phyloP scores from a whole-genome alignment of 2,888 invertebrate genomes.

The Entomobrya proxima region DNA sequence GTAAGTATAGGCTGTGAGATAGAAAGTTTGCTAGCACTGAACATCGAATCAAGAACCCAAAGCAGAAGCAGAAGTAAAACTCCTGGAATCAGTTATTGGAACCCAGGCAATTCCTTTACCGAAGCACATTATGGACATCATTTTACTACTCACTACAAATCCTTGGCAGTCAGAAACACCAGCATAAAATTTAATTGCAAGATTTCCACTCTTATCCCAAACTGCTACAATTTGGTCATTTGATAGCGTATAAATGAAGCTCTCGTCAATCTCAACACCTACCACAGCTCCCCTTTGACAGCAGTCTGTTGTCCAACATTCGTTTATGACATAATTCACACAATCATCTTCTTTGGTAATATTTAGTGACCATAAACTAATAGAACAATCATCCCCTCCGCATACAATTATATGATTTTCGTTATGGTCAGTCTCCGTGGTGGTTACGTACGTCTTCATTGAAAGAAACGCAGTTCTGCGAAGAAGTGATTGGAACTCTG shows the following conservation, averaged over 20 bases:
- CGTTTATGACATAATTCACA: background rate
- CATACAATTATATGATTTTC: conserved; percentile 18
- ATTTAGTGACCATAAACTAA: conserved; percentile 42
- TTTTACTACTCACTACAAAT: conserved; percentile 42
- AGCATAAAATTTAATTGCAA: conserved; percentile 37
- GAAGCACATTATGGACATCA: conserved; percentile 55
- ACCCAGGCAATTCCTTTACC: conserved; percentile 69
- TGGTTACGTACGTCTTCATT: background rate
- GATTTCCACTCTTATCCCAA: conserved; percentile 54
- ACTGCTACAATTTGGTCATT: conserved; percentile 68
- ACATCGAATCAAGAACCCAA: no score
- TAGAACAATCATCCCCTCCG: conserved; percentile 66
- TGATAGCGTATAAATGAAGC: conserved; percentile 54
- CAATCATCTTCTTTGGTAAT: background rate
- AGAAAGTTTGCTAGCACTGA: no score
- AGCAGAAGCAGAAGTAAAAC: no score
- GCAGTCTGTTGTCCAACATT: conserved; percentile 48
- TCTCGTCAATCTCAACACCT: conserved; percentile 39
- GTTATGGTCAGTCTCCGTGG: background rate
- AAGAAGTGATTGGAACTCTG: conserved; percentile 9
- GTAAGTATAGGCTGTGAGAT: background rate
- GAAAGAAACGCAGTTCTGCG: conserved; percentile 63
- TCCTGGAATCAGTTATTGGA: conserved; percentile 1
- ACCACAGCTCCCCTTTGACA: conserved; percentile 68
- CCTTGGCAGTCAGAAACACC: conserved; percentile 71